Base-by-base conservation (phyloP, 2,797 vertebrate genomes). In the Myripristis murdjan region DNA sequence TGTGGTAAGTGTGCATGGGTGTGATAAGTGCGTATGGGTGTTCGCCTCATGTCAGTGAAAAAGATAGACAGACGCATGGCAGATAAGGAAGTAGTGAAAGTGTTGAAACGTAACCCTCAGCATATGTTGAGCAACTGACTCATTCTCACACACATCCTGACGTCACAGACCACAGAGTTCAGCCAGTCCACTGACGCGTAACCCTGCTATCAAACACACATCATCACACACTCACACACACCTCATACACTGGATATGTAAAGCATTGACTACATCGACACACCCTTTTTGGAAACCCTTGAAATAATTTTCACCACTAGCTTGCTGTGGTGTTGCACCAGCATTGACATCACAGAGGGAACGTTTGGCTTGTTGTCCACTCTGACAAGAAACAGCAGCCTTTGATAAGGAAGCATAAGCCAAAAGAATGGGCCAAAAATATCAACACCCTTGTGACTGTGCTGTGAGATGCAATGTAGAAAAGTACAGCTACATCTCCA, bases 91-190 rank as follows among this genome's bases (percentile, higher is more conserved):
- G 61, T 26, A 46, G n/a, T 4, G 31, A 41, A 56, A 73, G 71
- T 43, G 55, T 28, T 1, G 3, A 72, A 73, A 70, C n/a, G 15
- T 9, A 64, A 71, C 66, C 70, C 43, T n/a, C 5, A 47, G 60
- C 81, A 77, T 84, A 79, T 72, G 79, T 73, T 83, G 16, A 51
- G 65, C 60, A 60, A 46, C 14, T 67, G 70, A 82, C 57, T 86
- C 72, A 80, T 59, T 46, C 52, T 82, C 41, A 49, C 64, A 53
- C 31, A 48, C n/a, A 20, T 49, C 65, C 60, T 64, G 72, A 84
- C 72, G 48, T 90, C 75, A 81, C 28, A 15, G 8, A 24, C 18
- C 35, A 16, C 23, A 51, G 35, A 73, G 64, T 75, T 54, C 54
- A 73, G 52, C 37, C 28, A 44, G 72, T 64, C 39, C 55, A 52